Conservation (phyloP, 2,888 invertebrate genomes). For the Eupelmus urozonus region DNA sequence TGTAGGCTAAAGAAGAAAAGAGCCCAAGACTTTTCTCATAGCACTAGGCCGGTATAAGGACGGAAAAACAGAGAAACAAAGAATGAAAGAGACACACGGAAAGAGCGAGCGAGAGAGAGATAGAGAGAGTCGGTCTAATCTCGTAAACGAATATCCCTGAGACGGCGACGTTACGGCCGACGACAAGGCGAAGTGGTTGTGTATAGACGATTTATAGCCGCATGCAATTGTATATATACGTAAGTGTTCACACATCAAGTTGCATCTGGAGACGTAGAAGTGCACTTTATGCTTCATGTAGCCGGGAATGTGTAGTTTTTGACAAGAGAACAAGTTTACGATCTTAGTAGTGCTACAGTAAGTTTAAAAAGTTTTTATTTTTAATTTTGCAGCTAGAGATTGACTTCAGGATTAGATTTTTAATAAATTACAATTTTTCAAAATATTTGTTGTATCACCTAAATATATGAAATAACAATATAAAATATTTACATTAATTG, state of each 20-base stretch:
- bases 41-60: neutral
- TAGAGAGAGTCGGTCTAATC: constrained; percentile 32
- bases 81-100: neutral
- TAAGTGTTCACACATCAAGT: neutral
- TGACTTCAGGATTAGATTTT: too few species aligned
- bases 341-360: too few species aligned
- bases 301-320: too few species aligned
- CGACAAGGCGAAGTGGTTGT: constrained; percentile 20
- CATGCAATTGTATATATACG: neutral
- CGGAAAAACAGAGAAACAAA: neutral
- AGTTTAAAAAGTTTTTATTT: too few species aligned
- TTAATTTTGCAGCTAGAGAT: too few species aligned
- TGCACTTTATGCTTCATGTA: constrained; percentile 18
- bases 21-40: too few species aligned
- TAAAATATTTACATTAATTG: too few species aligned
- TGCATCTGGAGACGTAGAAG: constrained; percentile 11
- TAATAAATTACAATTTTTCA: too few species aligned
- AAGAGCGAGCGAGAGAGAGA: neutral
- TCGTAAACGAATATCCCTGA: constrained; percentile 11
- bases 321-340: too few species aligned
- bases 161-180: constrained; percentile 16
- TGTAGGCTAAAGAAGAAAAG: neutral
- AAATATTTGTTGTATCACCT: too few species aligned
- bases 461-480: too few species aligned
- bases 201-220: too few species aligned